Conservation (phyloP, 2,797 vertebrate species). For the Lutjanus campechanus region DNA sequence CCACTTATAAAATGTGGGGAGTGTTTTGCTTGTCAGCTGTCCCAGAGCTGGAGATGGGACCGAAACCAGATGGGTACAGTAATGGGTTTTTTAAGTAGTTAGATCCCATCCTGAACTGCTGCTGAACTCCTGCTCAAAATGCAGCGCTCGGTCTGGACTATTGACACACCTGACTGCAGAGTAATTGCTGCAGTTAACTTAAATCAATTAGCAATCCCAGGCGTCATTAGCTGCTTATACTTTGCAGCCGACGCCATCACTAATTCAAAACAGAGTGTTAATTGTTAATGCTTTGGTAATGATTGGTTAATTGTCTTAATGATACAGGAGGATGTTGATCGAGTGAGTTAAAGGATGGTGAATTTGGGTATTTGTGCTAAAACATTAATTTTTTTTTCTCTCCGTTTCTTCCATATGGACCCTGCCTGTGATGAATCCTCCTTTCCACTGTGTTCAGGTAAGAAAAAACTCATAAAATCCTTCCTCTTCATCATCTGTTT, state of each 20-base stretch:
- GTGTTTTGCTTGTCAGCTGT: slow-evolving; percentile 50
- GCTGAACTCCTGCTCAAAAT: slow-evolving; percentile 45
- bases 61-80: slow-evolving; percentile 24
- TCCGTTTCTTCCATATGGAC: slow-evolving; percentile 43
- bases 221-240: slow-evolving; percentile 80
- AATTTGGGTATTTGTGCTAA: slow-evolving; percentile 30
- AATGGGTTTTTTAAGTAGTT: slow-evolving; percentile 14
- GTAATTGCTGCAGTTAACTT: slow-evolving; percentile 81
- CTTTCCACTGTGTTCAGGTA: slow-evolving; percentile 70
- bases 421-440: slow-evolving; percentile 13
- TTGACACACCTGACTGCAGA: slow-evolving; percentile 68
- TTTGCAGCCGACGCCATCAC: slow-evolving; percentile 71
- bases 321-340: slow-evolving; percentile 47
- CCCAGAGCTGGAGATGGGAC: slow-evolving; percentile 8
- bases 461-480: slow-evolving; percentile 35
- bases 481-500: background rate
- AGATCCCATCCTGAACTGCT: slow-evolving; percentile 36
- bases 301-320: slow-evolving; percentile 70
- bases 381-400: slow-evolving; percentile 2
- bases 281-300: slow-evolving; percentile 68
- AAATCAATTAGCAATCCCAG: slow-evolving; percentile 84
- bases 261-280: slow-evolving; percentile 71
- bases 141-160: slow-evolving; percentile 41
- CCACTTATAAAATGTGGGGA: slow-evolving; percentile 34
- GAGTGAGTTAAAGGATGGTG: slow-evolving; percentile 33